Base-by-base conservation (phyloP, 2,113 vertebrate genomes). In the Rhinopomastus cyanomelas region DNA sequence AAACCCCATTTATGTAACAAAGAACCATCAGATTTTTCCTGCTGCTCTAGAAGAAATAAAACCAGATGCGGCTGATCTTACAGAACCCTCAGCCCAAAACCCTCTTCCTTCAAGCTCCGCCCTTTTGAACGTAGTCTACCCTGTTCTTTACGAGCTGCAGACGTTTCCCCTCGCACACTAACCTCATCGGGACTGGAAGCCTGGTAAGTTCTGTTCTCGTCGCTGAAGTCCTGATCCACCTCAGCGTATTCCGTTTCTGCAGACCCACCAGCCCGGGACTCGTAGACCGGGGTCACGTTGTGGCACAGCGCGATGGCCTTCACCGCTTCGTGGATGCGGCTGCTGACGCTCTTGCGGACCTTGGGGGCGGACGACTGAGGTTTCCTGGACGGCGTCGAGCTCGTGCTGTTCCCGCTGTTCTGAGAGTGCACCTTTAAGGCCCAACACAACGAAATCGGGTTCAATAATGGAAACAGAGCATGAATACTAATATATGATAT, bases 171-270 rank as follows among this genome's bases (percentile, higher is more conserved):
- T 60, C n/a, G 36, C 29, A 53, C 4, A 89, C 95, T 94, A 85
- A 99, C 99, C 99, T 99, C 99, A 29, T 99, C 99, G 0, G 99
- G 99, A 88, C 99, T 99, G 92, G 99, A 99, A 52, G 99, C 99
- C 96, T 99, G 99, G 96, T 99, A 99, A 25, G 98, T 98, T 73
- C 99, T 97, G 95, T 98, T 99, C 94, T 99, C 98, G 16, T 99
- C 99, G 0, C 98, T 98, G 96, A 98, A 99, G 96, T 99, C 98
- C 95, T 99, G 99, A 94, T 99, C 99, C 1, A 98, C 99, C 79
- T 99, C 99, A 2, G 98, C 97, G 12, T 97, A 96, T 90, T 99
- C 99, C 0, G 98, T 97, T 94, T 99, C 99, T 12, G 89, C 97
- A 8, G 96, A 95, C 3, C 85, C 95, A 3, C 95, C 81, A 17